These are phyloP conservation scores for Dryococelus australis DNA, from an alignment of 2,888 invertebrate species.

Conservation along the genomic window DNA sequence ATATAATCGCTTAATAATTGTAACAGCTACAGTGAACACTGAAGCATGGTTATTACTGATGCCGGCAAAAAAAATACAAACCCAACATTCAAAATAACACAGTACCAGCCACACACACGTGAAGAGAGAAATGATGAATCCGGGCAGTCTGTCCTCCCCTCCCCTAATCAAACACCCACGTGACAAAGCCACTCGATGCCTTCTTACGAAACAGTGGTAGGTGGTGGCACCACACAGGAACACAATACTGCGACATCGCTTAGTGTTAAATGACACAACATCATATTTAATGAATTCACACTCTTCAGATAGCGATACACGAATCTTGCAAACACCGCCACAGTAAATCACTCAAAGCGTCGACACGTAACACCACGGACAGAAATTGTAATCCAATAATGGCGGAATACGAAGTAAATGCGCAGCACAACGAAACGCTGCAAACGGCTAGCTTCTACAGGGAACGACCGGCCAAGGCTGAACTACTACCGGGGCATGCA, in stretches of 20 bases:
- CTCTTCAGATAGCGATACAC: conserved; percentile 21
- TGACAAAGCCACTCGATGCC: conserved; percentile 43
- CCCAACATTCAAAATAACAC: neutral
- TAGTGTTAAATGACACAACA: conserved; percentile 13
- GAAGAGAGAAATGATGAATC: neutral
- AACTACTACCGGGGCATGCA: conserved; percentile 38
- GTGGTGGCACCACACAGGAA: conserved; percentile 43
- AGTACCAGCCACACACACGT: neutral
- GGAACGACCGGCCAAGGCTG: conserved; percentile 44
- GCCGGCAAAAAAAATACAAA: neutral
- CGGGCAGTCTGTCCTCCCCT: conserved; percentile 34
- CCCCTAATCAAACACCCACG: conserved; percentile 43
- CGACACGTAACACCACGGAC: neutral
- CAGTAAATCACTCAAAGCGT: conserved; percentile 29
- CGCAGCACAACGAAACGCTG: conserved; percentile 35
- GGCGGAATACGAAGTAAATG: conserved; percentile 44
- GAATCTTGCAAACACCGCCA: conserved; percentile 33
- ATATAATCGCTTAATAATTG: no score
- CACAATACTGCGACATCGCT: conserved; percentile 18
- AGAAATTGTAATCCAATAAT: conserved; percentile 40
- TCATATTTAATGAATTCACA: neutral
- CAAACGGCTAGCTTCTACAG: conserved; percentile 40
- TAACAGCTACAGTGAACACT: no score
- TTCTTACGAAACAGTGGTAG: conserved; percentile 43
- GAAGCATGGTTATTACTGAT: neutral